Evolutionary conservation across 2,888 invertebrate species (phyloP), one percentile per base, ranked within the genome.

Genomic region (Sarcophaga subvicina): DNA sequence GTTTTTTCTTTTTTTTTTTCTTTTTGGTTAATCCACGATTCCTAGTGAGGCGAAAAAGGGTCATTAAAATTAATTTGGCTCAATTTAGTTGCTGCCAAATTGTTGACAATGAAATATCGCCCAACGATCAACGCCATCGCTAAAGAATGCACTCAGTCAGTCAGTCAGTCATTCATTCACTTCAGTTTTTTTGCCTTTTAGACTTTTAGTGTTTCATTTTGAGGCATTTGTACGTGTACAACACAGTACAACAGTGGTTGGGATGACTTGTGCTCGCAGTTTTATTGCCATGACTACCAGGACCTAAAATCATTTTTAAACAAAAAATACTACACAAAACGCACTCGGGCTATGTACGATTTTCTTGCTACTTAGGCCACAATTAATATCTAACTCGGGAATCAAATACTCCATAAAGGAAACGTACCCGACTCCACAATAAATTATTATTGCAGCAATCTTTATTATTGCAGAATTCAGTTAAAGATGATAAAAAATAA

Each of bases 21-120:
- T 22, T 81, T 63, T 66, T 12, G 20, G 67, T 63, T 70, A 75
- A 85, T 83, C 85, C 80, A 80, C 73, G 54, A 59, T 71, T 60
- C 62, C 66, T 67, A 76, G 75, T 87, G 75, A 78, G 90, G 87
- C 89, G 89, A 83, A 89, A 80, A 89, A 89, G 88, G 92, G 92
- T 92, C 92, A 92, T 92, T 92, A 92, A 92, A 92, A 92, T 92
- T 92, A 92, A 92, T 92, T 92, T 91, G 92, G 92, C 90, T 92
- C 92, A 92, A 92, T 92, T 92, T 92, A 91, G 92, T 90, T 89
- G 90, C 92, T 91, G 92, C 91, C 92, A 92, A 91, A 91, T 91
- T 91, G 92, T 90, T 91, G 92, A 91, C 92, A 92, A 91, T 91
- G 92, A 92, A 92, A 91, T 91, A 88, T 87, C 87, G 79, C 87